These are phyloP conservation scores for Athene noctua DNA, from an alignment of 2,113 vertebrate genomes.

Conservation along the genomic window DNA sequence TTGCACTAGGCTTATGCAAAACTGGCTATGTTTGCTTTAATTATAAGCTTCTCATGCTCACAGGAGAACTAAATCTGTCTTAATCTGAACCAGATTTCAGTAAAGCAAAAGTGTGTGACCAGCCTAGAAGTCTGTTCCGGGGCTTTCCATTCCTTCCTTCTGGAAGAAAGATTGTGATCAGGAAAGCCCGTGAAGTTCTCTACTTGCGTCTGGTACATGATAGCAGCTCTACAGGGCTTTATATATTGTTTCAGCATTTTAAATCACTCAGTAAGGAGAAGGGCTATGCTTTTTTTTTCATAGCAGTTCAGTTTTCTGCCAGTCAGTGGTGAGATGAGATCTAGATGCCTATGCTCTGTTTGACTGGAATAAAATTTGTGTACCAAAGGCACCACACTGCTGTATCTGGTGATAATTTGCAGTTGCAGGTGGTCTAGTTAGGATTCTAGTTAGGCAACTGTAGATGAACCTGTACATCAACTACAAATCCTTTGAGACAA, in stretches of 20 bases:
- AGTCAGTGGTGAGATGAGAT: not conserved
- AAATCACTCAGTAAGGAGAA: not conserved
- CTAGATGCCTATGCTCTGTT: not conserved
- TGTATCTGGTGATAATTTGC: not conserved
- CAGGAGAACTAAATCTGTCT: not conserved
- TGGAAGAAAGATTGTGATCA: not conserved
- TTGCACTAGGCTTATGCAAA: not conserved
- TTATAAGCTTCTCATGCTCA: conserved; percentile 13
- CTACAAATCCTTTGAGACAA: not conserved
- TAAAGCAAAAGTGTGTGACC: not conserved
- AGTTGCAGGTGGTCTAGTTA: not conserved
- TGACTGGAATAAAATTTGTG: not conserved
- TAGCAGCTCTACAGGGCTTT: not conserved
- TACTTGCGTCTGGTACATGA: not conserved
- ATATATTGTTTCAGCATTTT: not conserved
- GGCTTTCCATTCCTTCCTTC: not conserved
- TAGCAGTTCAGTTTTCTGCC: not conserved
- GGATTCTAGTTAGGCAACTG: not conserved
- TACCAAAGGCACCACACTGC: not conserved
- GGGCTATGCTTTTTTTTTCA: not conserved
- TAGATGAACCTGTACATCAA: not conserved
- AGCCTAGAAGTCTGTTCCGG: not conserved
- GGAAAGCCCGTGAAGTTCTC: not conserved
- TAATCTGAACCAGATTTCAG: conserved; percentile 28
- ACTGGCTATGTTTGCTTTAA: conserved; percentile 6